A percentile compares a stretch with the other conserved stretches of the same genome.
These are phyloP conservation scores for Phenganax subtilis DNA, from an alignment of 92 coral and sea anemone genomes.

Conservation along the genomic window DNA sequence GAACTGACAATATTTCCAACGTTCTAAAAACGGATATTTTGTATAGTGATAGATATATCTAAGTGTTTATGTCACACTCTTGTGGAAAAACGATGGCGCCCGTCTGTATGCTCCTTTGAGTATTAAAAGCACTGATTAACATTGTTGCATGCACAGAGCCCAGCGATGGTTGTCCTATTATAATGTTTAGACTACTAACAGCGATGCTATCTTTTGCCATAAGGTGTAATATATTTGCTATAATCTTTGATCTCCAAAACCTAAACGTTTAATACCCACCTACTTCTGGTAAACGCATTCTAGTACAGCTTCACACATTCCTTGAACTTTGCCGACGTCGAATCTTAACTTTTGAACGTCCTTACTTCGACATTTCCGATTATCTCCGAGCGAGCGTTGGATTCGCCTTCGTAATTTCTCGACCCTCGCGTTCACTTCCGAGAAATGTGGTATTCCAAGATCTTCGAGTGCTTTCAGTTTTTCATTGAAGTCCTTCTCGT, in stretches of 20 bases:
- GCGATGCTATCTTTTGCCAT: too few species aligned
- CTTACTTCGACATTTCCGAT: constrained; percentile 72
- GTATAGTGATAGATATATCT: too few species aligned
- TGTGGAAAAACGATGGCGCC: too few species aligned
- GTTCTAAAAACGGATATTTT: background rate
- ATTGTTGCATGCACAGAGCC: background rate
- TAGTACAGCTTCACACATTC: constrained; percentile 66
- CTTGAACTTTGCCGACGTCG: constrained; percentile 66
- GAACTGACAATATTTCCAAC: background rate
- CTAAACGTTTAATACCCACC: background rate
- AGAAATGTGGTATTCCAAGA: constrained; percentile 25
- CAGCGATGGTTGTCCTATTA: too few species aligned
- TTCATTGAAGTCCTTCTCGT: background rate
- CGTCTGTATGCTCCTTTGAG: too few species aligned
- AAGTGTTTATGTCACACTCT: too few species aligned
- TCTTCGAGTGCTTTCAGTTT: constrained; percentile 16
- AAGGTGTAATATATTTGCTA: background rate
- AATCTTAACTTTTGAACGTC: constrained; percentile 71
- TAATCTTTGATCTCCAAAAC: background rate
- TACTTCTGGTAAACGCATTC: constrained; percentile 61
- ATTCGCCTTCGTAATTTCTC: constrained; percentile 19
- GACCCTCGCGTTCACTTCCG: constrained; percentile 13
- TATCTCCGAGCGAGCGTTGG: constrained; percentile 50
- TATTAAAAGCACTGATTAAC: too few species aligned
- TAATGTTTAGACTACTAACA: too few species aligned